phyloP scores from a whole-genome alignment of 2,797 vertebrate species.

The Aphelocoma californica region DNA sequence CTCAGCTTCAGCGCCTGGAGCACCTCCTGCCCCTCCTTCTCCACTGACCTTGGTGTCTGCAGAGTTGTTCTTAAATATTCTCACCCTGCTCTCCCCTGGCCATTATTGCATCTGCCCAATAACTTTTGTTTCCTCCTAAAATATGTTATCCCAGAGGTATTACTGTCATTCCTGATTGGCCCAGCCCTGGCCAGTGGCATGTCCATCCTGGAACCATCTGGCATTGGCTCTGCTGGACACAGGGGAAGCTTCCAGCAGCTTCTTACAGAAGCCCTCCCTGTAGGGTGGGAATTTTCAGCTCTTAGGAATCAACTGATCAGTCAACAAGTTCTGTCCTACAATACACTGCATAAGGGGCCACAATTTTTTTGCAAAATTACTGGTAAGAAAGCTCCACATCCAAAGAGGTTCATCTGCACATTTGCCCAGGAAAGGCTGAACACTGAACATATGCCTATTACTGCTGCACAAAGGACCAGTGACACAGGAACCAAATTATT shows the following conservation, averaged over 20 bases:
- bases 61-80: not conserved
- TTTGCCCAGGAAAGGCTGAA: not conserved
- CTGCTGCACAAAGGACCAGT: not conserved
- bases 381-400: not conserved
- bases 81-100: not conserved
- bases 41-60: not conserved
- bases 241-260: not conserved
- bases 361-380: not conserved
- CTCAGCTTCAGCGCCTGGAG: not conserved
- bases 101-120: not conserved
- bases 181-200: not conserved
- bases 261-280: not conserved
- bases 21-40: not conserved
- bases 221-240: not conserved
- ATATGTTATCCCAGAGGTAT: not conserved
- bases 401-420: not conserved
- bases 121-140: not conserved
- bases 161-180: not conserved
- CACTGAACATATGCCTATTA: not conserved
- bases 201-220: not conserved
- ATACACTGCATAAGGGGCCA: fast-evolving
- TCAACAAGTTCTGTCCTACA: not conserved
- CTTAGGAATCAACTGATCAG: not conserved
- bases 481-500: not conserved
- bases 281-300: not conserved